Evolutionary conservation across 2,888 invertebrate species (phyloP).

Genomic region (Muschampia plurimacula): DNA sequence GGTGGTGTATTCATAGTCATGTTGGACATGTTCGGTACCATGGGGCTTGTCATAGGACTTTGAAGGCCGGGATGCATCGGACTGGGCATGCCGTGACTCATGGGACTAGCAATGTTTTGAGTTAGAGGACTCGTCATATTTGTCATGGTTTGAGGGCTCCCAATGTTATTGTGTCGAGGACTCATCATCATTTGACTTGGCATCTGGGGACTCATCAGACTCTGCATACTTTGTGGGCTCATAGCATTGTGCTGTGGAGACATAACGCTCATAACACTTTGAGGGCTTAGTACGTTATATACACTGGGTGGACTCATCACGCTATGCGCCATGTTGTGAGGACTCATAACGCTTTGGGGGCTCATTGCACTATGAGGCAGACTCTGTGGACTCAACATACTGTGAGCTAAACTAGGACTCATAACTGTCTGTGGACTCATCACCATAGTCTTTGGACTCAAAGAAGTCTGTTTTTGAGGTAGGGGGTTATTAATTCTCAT

Average conservation of each 20-base stretch:
- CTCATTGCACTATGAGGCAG: conserved; percentile 80
- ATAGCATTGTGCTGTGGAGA: conserved; percentile 79
- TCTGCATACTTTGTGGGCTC: conserved; percentile 81
- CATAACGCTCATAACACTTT: conserved; percentile 82
- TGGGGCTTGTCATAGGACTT: conserved; percentile 63
- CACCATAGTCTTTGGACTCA: conserved; percentile 72
- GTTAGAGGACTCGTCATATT: conserved; percentile 75
- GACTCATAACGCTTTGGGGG: conserved; percentile 77
- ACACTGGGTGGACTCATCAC: conserved; percentile 79
- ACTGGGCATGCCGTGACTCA: conserved; percentile 79
- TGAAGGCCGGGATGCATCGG: conserved; percentile 74
- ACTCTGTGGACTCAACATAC: conserved; percentile 79
- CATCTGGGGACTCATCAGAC: conserved; percentile 79
- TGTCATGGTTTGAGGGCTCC: conserved; percentile 57
- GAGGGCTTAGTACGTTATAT: conserved; percentile 80
- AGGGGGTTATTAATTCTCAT: conserved; percentile 67
- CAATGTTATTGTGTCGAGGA: conserved; percentile 71
- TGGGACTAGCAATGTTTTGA: conserved; percentile 73
- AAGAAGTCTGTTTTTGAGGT: conserved; percentile 70
- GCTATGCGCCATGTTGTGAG: conserved; percentile 68
- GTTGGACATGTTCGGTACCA: conserved; percentile 76
- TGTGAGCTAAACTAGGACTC: conserved; percentile 74
- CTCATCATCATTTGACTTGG: conserved; percentile 81
- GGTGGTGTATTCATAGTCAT: conserved; percentile 71
- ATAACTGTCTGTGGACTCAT: conserved; percentile 73